Percentiles rank a stretch among this genome's conserved stretches.
These are phyloP conservation scores for Antheraea assamensis DNA, from an alignment of 2,888 invertebrate genomes.

Conservation along the genomic window DNA sequence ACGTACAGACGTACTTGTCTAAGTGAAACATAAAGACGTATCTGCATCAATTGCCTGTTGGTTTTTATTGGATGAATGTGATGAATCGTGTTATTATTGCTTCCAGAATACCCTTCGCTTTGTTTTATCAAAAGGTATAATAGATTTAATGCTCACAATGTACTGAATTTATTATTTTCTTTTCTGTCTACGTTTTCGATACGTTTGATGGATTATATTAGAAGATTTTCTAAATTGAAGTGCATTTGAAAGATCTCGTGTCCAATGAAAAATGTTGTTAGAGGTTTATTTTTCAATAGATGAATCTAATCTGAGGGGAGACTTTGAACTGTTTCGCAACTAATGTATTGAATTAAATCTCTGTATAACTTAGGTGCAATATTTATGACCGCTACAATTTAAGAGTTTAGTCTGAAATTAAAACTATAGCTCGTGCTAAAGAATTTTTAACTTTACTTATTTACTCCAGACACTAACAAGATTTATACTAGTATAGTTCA, in stretches of 20 bases:
- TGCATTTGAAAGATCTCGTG: not conserved
- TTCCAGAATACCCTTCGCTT: conserved; percentile 25
- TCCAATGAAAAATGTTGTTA: not conserved
- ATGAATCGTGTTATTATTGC: conserved; percentile 39
- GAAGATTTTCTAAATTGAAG: not conserved
- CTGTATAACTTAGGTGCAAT: not conserved
- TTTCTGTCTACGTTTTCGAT: not conserved
- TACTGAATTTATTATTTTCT: conserved; percentile 2
- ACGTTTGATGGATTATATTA: not conserved
- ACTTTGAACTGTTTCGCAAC: not conserved
- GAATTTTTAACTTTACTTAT: too few species aligned
- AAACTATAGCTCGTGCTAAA: not conserved
- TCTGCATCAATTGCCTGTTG: too few species aligned
- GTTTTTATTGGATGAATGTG: conserved; percentile 36
- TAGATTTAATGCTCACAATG: conserved; percentile 8
- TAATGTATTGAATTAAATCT: not conserved
- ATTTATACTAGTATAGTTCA: too few species aligned
- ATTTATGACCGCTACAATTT: not conserved
- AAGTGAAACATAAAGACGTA: too few species aligned
- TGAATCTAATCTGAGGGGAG: not conserved
- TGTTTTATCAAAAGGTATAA: conserved; percentile 27
- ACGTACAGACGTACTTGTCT: conserved; percentile 30
- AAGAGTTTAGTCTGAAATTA: not conserved
- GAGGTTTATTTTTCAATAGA: not conserved
- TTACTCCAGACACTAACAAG: too few species aligned